Evolutionary conservation across 2,797 vertebrate genomes (phyloP).

Genomic region (Sebastes goodei): DNA sequence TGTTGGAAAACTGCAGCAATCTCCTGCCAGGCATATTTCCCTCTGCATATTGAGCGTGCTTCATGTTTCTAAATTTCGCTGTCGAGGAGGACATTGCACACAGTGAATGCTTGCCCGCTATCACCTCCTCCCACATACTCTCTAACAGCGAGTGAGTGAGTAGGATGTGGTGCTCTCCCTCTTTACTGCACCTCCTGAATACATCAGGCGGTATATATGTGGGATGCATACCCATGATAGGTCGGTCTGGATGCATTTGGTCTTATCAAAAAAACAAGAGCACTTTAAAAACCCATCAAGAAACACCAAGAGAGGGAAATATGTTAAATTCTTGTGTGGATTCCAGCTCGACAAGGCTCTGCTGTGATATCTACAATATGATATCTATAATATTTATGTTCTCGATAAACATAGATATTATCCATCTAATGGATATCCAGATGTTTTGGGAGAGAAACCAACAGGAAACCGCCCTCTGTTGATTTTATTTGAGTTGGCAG

Average conservation of each 20-base stretch:
- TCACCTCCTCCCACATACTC: slow-evolving; percentile 80
- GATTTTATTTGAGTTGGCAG: slow-evolving; percentile 71
- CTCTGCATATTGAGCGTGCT: slow-evolving; percentile 53
- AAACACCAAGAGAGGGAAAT: not conserved
- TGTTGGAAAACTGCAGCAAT: slow-evolving; percentile 32
- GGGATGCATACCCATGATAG: not conserved
- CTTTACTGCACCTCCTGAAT: slow-evolving; percentile 58
- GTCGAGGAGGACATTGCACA: slow-evolving; percentile 68
- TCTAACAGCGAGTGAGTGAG: slow-evolving; percentile 73
- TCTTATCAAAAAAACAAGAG: slow-evolving; percentile 7
- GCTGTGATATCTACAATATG: not conserved
- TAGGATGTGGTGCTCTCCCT: slow-evolving; percentile 68
- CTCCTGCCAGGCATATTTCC: slow-evolving; percentile 46
- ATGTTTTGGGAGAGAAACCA: slow-evolving; percentile 39
- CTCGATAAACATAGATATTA: slow-evolving; percentile 27
- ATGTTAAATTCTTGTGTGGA: not conserved
- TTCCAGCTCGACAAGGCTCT: not conserved
- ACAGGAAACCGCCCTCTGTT: slow-evolving; percentile 53
- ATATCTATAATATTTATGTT: slow-evolving; percentile 12
- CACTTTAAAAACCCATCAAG: not conserved
- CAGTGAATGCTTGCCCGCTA: slow-evolving; percentile 63
- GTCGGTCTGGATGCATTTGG: not conserved
- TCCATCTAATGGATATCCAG: slow-evolving; percentile 20
- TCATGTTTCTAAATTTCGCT: slow-evolving; percentile 67
- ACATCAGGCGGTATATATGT: slow-evolving; percentile 23